These are phyloP conservation scores for Trimorus sp. DNA, from an alignment of 2,888 invertebrate genomes.

Conservation along the genomic window DNA sequence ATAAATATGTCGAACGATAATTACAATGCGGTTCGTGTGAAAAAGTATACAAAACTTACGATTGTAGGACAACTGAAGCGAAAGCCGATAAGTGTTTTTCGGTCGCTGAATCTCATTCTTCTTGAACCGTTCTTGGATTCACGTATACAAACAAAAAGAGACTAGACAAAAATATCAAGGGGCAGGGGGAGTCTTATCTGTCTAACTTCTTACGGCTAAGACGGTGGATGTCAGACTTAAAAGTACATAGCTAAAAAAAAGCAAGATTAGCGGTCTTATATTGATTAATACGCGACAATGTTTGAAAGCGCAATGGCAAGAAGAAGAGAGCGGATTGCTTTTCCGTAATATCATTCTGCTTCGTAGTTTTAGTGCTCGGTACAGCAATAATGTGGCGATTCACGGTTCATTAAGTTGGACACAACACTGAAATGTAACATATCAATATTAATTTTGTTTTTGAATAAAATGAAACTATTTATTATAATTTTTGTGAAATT, in stretches of 20 bases:
- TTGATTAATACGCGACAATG: conserved; percentile 64
- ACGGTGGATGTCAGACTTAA: conserved; percentile 60
- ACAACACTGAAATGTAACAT: conserved; percentile 55
- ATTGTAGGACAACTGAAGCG: background rate
- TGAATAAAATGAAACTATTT: too few species aligned
- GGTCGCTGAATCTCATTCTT: background rate
- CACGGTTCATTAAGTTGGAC: conserved; percentile 63
- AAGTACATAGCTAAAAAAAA: conserved; percentile 59
- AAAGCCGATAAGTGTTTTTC: conserved; percentile 4
- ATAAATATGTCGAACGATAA: conserved; percentile 46
- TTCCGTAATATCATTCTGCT: conserved; percentile 64
- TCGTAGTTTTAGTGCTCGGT: conserved; percentile 49
- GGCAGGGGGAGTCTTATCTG: conserved; percentile 31
- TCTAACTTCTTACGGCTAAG: conserved; percentile 56
- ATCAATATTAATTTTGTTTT: too few species aligned
- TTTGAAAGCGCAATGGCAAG: conserved; percentile 69
- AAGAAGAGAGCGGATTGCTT: conserved; percentile 66
- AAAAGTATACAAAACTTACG: conserved; percentile 32
- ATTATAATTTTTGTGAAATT: too few species aligned
- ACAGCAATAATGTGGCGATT: conserved; percentile 42
- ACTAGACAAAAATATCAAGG: conserved; percentile 65
- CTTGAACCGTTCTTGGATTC: conserved; percentile 11
- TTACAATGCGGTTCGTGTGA: conserved; percentile 30
- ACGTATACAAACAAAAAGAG: conserved; percentile 53
- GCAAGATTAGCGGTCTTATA: conserved; percentile 64